A percentile compares a stretch with the other conserved stretches of the same genome.
phyloP scores from a whole-genome alignment of 2,113 vertebrate species.

The Rhipidura dahli region DNA sequence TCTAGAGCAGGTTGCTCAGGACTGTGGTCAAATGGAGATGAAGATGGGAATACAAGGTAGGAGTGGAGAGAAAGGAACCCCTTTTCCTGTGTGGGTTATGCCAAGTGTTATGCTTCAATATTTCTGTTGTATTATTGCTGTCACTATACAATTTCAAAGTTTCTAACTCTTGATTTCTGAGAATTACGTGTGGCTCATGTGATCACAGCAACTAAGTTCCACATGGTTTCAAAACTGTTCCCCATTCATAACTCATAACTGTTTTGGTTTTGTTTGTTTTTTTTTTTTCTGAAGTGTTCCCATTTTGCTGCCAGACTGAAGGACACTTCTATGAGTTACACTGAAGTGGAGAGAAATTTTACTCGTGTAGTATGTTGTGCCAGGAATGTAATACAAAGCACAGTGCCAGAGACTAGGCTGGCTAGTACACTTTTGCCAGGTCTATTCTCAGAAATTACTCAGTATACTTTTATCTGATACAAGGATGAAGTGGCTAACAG shows the following conservation, averaged over 20 bases:
- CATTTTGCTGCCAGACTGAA: background rate
- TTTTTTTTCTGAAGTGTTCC: background rate
- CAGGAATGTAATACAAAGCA: background rate
- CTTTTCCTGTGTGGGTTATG: accelerated
- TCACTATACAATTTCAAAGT: background rate
- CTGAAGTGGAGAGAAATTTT: background rate
- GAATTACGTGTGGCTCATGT: accelerated
- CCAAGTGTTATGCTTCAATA: accelerated
- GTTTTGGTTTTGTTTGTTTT: background rate
- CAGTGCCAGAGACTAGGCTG: background rate
- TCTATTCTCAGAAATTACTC: background rate
- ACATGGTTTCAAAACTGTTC: background rate
- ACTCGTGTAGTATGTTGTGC: background rate
- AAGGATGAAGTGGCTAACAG: background rate
- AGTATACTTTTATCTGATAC: background rate
- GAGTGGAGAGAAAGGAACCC: background rate
- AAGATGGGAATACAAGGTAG: background rate
- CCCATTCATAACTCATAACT: background rate
- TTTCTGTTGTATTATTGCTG: background rate
- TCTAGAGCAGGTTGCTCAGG: background rate
- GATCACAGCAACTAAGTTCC: background rate
- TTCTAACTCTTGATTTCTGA: background rate
- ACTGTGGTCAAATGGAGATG: background rate
- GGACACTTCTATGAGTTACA: accelerated
- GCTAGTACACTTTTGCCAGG: background rate